phyloP scores from a whole-genome alignment of 2,888 invertebrate species.

The Julus scanicus region DNA sequence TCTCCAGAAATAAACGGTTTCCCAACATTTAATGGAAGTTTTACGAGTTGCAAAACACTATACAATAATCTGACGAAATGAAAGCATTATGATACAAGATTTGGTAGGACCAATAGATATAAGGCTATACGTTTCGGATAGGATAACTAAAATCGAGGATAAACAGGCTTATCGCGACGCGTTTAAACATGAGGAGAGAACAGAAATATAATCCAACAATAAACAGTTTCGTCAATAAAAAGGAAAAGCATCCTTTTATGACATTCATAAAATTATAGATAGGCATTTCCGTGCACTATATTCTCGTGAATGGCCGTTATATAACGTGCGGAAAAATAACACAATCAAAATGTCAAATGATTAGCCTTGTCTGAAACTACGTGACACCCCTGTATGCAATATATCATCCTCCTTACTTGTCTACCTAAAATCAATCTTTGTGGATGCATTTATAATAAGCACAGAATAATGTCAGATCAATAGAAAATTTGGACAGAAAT shows the following conservation, averaged over 20 bases:
- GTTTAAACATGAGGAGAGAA: slow-evolving; percentile 15
- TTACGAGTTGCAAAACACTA: slow-evolving; percentile 42
- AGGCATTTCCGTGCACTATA: background rate
- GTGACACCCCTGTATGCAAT: too few species aligned
- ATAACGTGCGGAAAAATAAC: slow-evolving; percentile 7
- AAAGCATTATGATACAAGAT: background rate
- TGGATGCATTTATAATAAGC: too few species aligned
- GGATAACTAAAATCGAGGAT: background rate
- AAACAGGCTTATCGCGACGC: background rate
- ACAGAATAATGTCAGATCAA: too few species aligned
- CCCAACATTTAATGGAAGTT: background rate
- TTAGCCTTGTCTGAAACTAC: background rate
- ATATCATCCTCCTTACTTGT: too few species aligned
- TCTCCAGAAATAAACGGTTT: background rate
- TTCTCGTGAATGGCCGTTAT: background rate
- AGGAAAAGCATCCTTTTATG: slow-evolving; percentile 35
- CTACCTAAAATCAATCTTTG: too few species aligned
- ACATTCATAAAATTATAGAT: slow-evolving; percentile 22
- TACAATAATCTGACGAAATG: slow-evolving; percentile 8
- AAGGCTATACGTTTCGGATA: background rate
- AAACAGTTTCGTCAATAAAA: slow-evolving; percentile 39
- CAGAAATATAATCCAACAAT: slow-evolving; percentile 17
- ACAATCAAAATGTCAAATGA: background rate
- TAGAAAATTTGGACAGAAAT: too few species aligned
- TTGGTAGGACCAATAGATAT: background rate